These are phyloP conservation scores for Orestias chungarensis DNA, from an alignment of 2,797 vertebrate genomes.

Conservation along the genomic window DNA sequence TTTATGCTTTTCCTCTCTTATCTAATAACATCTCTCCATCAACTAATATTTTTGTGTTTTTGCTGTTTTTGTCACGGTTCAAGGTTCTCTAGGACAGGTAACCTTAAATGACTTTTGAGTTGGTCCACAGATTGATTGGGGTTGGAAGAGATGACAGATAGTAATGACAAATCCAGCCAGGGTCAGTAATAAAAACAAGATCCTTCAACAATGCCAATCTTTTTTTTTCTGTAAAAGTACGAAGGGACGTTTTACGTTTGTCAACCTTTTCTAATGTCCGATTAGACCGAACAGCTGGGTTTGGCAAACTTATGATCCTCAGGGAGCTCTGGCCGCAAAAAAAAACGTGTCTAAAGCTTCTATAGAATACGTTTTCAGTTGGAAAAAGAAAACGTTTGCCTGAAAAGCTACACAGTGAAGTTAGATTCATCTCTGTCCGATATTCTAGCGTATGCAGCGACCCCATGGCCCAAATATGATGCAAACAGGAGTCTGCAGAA, in stretches of 20 bases:
- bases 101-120: neutral
- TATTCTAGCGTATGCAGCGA: conserved; percentile 23
- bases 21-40: neutral
- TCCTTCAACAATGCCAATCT: neutral
- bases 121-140: no score
- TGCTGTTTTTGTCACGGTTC: no score
- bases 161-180: neutral
- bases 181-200: neutral
- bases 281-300: no score
- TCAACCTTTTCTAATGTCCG: neutral
- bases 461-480: conserved; percentile 33
- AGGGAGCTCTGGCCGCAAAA: neutral
- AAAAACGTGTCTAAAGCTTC: neutral
- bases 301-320: neutral
- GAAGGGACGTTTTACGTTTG: neutral
- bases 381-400: neutral
- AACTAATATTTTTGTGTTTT: no score
- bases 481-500: conserved; percentile 37
- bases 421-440: conserved; percentile 30
- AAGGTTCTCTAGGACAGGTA: neutral
- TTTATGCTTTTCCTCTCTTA: neutral
- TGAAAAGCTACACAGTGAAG: neutral
- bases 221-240: neutral
- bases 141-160: neutral
- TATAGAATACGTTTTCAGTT: neutral